A percentile compares a stretch with the other conserved stretches of the same genome.
Evolutionary conservation across 2,113 vertebrate genomes (phyloP).

Genomic region (Tauraco erythrolophus): DNA sequence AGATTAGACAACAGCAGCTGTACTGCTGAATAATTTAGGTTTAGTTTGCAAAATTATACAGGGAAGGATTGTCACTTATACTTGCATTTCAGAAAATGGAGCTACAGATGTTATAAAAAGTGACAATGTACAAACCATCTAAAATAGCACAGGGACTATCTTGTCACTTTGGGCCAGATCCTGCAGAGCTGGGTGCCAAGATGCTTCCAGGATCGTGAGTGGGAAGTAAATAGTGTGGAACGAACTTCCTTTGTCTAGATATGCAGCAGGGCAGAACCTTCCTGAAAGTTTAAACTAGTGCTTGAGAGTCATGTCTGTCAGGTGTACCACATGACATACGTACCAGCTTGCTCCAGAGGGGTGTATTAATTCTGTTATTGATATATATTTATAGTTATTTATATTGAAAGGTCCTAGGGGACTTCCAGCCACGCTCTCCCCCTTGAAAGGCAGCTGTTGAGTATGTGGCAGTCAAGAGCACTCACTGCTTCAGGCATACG

Average conservation of each 20-base stretch:
- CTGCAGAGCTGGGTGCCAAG: not conserved
- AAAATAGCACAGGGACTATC: not conserved
- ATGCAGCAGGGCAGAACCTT: not conserved
- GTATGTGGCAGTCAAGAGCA: not conserved
- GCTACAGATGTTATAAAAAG: slow-evolving; percentile 2
- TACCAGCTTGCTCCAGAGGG: not conserved
- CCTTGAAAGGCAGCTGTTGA: not conserved
- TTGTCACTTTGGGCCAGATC: not conserved
- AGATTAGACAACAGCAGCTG: slow-evolving; percentile 52
- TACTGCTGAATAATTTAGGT: slow-evolving; percentile 57
- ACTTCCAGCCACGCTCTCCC: not conserved
- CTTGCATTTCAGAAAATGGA: slow-evolving; percentile 4
- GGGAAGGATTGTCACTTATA: slow-evolving; percentile 8
- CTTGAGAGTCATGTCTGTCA: not conserved
- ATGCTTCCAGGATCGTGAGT: not conserved
- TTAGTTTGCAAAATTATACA: slow-evolving; percentile 36
- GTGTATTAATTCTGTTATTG: not conserved
- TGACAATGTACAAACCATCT: not conserved
- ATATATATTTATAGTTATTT: not conserved
- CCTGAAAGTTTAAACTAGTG: not conserved
- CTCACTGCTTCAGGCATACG: not conserved
- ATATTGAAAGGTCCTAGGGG: not conserved
- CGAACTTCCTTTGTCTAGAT: not conserved
- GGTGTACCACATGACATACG: not conserved
- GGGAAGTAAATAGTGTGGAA: not conserved